Conservation (phyloP, 2,888 invertebrate species). For the Herminia tarsipennalis region DNA sequence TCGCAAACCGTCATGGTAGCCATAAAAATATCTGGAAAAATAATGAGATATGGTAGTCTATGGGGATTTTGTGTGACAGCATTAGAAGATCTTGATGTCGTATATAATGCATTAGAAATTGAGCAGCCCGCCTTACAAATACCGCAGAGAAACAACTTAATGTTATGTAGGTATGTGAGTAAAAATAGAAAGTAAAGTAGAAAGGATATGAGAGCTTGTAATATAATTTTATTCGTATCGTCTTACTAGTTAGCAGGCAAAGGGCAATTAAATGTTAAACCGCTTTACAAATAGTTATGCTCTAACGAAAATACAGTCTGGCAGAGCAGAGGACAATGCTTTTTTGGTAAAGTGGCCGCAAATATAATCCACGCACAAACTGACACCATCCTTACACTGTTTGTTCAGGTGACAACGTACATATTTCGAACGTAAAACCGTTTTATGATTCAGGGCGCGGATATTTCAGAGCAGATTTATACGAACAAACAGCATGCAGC, state of each 20-base stretch:
- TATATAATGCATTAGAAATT: neutral
- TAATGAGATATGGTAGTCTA: constrained; percentile 35
- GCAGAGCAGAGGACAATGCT: no score
- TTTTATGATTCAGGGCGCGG: constrained; percentile 32
- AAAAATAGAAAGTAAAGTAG: no score
- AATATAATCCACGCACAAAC: no score
- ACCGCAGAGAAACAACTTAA: no score
- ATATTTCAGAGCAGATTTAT: constrained; percentile 47
- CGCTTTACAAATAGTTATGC: no score
- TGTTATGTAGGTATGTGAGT: no score
- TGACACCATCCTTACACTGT: neutral
- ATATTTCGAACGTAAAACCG: constrained; percentile 35
- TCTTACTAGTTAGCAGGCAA: no score
- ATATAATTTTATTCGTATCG: no score
- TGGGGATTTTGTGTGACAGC: constrained; percentile 4
- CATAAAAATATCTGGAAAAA: constrained; percentile 51
- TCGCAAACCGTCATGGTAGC: constrained; percentile 28
- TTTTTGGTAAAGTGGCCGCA: no score
- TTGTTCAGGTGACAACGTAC: constrained; percentile 22
- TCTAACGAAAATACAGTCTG: no score
- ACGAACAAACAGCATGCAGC: constrained; percentile 45
- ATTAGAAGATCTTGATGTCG: neutral
- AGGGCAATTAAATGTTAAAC: no score
- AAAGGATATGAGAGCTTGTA: no score
- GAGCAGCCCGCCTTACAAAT: neutral